A percentile compares a stretch with the other conserved stretches of the same genome.
These are phyloP conservation scores for Lasioglossum zephyrum DNA, from an alignment of 2,888 invertebrate genomes.

Conservation along the genomic window DNA sequence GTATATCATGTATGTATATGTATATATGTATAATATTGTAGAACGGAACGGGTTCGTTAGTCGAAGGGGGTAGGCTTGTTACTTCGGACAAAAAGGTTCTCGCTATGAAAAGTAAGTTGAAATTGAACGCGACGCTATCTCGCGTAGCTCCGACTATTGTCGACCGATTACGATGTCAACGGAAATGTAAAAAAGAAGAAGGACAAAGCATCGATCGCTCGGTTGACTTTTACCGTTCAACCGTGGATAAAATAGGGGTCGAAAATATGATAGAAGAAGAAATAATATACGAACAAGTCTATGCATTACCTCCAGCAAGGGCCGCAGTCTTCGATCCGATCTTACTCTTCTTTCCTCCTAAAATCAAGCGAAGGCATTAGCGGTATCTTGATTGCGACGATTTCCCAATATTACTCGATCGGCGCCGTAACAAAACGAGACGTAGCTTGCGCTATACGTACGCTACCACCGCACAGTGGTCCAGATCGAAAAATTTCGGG, in stretches of 20 bases:
- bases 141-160: constrained; percentile 32
- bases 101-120: constrained; percentile 1
- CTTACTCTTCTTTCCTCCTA: constrained; percentile 83
- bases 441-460: too few relatives aligned
- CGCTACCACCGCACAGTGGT: too few relatives aligned
- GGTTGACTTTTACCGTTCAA: neutral
- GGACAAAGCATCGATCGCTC: constrained; percentile 27
- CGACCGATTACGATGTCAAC: constrained; percentile 25
- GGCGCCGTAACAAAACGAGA: neutral
- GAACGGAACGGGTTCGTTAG: neutral
- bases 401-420: neutral
- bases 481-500: too few relatives aligned
- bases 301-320: constrained; percentile 85
- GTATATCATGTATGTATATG: neutral
- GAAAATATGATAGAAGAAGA: constrained; percentile 50
- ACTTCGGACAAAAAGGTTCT: constrained; percentile 14
- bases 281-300: constrained; percentile 76
- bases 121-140: constrained; percentile 17
- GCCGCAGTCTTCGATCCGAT: constrained; percentile 82
- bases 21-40: constrained; percentile 7
- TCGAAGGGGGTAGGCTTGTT: constrained; percentile 12
- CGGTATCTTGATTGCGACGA: neutral
- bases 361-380: constrained; percentile 42
- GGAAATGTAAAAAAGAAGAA: constrained; percentile 21
- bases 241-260: constrained; percentile 33